Conservation (phyloP, 2,113 vertebrate species). For the Neolamprologus variostigma region DNA sequence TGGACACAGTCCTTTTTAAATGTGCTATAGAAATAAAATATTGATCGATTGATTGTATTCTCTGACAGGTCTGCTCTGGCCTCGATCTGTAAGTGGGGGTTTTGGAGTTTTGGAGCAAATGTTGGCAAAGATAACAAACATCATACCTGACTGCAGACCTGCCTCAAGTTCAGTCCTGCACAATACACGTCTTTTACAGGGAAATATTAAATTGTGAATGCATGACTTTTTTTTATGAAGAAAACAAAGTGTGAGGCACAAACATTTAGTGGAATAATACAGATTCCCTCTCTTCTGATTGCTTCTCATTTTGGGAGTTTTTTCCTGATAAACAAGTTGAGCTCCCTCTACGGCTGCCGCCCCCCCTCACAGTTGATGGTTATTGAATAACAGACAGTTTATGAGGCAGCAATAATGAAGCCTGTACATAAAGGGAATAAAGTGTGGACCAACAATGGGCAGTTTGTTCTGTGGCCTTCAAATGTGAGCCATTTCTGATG, state of each 20-base stretch:
- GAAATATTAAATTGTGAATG: not conserved
- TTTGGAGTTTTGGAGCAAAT: not conserved
- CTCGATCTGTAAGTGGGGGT: not conserved
- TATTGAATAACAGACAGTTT: constrained; percentile 70
- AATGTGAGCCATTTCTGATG: constrained; percentile 31
- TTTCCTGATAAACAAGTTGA: not conserved
- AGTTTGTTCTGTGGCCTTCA: constrained; percentile 62
- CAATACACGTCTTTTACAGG: not conserved
- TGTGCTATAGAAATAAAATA: not conserved
- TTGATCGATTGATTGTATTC: not conserved
- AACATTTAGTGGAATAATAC: not conserved
- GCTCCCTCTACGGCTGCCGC: not conserved
- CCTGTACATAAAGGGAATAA: constrained; percentile 38
- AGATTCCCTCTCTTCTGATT: not conserved
- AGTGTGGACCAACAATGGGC: constrained; percentile 55
- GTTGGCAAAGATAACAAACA: not conserved
- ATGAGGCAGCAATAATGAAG: constrained; percentile 59
- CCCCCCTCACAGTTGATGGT: constrained; percentile 35
- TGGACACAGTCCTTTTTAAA: not conserved
- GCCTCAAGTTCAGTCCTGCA: not conserved
- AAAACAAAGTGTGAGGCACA: not conserved
- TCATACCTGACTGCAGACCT: not conserved
- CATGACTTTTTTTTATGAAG: not conserved
- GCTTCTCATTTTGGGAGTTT: not conserved
- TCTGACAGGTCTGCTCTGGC: not conserved